Evolutionary conservation across 2,888 invertebrate species (phyloP).

Genomic region (Pterostichus niger): DNA sequence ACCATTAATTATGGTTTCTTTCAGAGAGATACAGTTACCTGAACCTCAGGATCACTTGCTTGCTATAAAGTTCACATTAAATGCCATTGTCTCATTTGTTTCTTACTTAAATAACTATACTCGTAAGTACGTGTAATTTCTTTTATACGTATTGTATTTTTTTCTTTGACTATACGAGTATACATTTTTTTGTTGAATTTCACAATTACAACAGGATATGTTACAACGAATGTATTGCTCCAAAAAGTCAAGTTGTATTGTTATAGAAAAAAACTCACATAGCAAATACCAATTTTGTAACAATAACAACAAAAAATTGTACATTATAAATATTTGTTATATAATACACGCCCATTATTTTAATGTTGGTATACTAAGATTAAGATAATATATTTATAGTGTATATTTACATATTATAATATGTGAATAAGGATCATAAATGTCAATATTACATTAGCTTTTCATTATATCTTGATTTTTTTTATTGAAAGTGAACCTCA

Average conservation of each 20-base stretch:
- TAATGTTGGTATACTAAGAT: not conserved
- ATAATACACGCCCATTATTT: conserved; percentile 27
- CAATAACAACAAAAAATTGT: not conserved
- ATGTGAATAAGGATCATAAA: not conserved
- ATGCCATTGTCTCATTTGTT: conserved; percentile 44
- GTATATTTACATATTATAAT: not conserved
- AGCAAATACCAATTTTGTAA: conserved; percentile 30
- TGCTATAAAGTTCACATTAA: conserved; percentile 35
- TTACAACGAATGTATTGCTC: conserved; percentile 54
- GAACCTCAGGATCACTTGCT: conserved; percentile 31
- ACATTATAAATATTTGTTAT: conserved; percentile 19
- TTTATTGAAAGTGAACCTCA: not conserved
- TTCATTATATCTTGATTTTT: not conserved
- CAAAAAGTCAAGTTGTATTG: conserved; percentile 52
- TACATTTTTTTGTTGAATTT: conserved; percentile 19
- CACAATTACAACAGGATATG: conserved; percentile 50
- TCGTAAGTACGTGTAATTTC: conserved; percentile 48
- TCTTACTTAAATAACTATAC: conserved; percentile 44
- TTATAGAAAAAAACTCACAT: conserved; percentile 50
- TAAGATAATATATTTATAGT: not conserved
- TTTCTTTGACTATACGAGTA: not conserved
- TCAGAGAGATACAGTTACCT: conserved; percentile 49
- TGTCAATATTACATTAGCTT: conserved; percentile 19
- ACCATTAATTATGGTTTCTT: conserved; percentile 50
- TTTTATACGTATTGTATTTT: conserved; percentile 43